A percentile compares a stretch with the other conserved stretches of the same genome.
phyloP scores from a whole-genome alignment of 2,888 invertebrate genomes.

The Siphonodentalium dalli region DNA sequence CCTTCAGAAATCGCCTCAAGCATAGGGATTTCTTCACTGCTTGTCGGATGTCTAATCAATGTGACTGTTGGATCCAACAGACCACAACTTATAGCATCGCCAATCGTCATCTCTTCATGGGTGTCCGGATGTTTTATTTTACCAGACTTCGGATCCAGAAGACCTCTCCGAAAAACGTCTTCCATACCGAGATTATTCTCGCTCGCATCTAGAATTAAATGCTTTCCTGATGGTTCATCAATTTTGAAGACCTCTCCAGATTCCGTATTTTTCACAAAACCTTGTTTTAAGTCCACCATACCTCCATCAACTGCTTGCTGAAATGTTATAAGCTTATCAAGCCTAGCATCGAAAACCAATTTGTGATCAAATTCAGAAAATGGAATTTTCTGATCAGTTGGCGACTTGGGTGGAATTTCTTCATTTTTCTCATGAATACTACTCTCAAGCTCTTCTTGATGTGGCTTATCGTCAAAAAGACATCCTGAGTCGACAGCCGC shows the following conservation, averaged over 20 bases:
- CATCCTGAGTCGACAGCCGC: too few relatives aligned
- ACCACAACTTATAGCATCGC: constrained; percentile 79
- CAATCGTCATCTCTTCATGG: constrained; percentile 66
- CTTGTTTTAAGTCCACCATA: constrained; percentile 34
- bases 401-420: too few relatives aligned
- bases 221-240: too few relatives aligned
- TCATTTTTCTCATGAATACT: too few relatives aligned
- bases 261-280: constrained; percentile 30
- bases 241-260: constrained; percentile 45
- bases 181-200: constrained; percentile 32
- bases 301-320: constrained; percentile 72
- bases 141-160: constrained; percentile 34
- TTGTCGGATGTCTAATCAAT: too few relatives aligned
- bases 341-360: too few relatives aligned
- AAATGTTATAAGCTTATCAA: constrained; percentile 79
- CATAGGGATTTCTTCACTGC: too few relatives aligned
- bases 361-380: too few relatives aligned
- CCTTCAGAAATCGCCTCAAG: too few relatives aligned
- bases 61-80: constrained; percentile 75
- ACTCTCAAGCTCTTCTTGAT: too few relatives aligned
- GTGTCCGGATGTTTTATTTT: constrained; percentile 34
- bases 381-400: too few relatives aligned
- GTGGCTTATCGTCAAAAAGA: too few relatives aligned
- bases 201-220: not conserved
- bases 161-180: constrained; percentile 34